A percentile compares a stretch with the other conserved stretches of the same genome.
Evolutionary conservation across 2,113 vertebrate species (phyloP).

Genomic region (Apus apus): DNA sequence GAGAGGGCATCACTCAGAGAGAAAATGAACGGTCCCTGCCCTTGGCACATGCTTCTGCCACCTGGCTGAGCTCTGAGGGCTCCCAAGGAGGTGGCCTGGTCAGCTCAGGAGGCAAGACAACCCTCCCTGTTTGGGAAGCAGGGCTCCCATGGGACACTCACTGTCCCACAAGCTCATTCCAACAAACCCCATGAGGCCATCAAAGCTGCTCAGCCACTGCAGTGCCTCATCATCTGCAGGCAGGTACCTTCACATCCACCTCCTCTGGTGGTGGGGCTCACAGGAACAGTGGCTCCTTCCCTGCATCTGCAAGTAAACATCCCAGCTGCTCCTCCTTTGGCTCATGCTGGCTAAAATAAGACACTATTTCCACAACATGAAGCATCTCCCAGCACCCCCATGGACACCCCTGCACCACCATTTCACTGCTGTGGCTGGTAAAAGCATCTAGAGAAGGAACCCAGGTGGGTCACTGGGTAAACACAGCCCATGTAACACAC

Average conservation of each 20-base stretch:
- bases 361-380: neutral
- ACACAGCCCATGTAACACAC: rapidly evolving
- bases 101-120: rapidly evolving
- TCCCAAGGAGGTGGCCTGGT: rapidly evolving
- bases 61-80: rapidly evolving
- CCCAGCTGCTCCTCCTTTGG: neutral
- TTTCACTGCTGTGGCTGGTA: neutral
- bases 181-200: neutral
- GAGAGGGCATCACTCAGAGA: neutral
- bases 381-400: neutral
- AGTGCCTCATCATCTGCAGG: rapidly evolving
- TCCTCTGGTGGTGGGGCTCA: rapidly evolving
- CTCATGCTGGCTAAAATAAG: neutral
- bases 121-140: neutral
- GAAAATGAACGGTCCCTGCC: neutral
- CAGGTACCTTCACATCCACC: neutral
- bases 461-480: rapidly evolving
- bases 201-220: neutral
- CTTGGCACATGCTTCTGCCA: neutral
- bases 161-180: neutral
- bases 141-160: rapidly evolving
- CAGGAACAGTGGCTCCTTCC: neutral
- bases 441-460: neutral
- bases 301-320: rapidly evolving
- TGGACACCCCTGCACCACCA: rapidly evolving